phyloP scores from a whole-genome alignment of 2,888 invertebrate genomes.

The Sericinus montela region DNA sequence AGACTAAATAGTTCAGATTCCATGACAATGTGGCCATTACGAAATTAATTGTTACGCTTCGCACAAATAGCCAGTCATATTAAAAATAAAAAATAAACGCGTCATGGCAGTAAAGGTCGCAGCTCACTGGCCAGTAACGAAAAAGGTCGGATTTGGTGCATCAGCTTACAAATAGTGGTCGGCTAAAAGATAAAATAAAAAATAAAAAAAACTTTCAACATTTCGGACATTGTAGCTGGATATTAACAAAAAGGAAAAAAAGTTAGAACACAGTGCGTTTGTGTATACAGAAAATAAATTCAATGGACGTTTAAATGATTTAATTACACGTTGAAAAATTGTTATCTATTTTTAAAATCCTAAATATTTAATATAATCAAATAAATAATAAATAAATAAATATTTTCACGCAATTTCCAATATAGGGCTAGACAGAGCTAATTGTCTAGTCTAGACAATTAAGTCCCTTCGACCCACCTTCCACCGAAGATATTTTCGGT shows the following conservation, averaged over 20 bases:
- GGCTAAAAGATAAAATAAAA: conserved; percentile 26
- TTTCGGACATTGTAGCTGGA: conserved; percentile 15
- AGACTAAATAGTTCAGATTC: too few species aligned
- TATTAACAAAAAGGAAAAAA: conserved; percentile 18
- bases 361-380: too few species aligned
- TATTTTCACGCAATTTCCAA: too few species aligned
- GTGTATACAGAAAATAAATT: not conserved
- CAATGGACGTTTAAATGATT: not conserved
- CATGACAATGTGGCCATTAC: not conserved
- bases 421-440: too few species aligned
- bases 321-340: not conserved
- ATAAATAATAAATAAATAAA: too few species aligned
- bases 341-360: too few species aligned
- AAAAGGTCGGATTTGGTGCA: conserved; percentile 46
- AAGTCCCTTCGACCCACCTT: too few species aligned
- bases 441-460: too few species aligned
- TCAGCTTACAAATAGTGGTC: conserved; percentile 40
- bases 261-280: conserved; percentile 18
- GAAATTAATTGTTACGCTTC: conserved; percentile 9
- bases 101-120: conserved; percentile 27
- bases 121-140: conserved; percentile 49
- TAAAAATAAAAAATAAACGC: conserved; percentile 21
- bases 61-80: conserved; percentile 3
- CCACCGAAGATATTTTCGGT: too few species aligned
- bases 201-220: conserved; percentile 15